These are phyloP conservation scores for Eledona agricola DNA, from an alignment of 2,888 invertebrate genomes.

Conservation along the genomic window DNA sequence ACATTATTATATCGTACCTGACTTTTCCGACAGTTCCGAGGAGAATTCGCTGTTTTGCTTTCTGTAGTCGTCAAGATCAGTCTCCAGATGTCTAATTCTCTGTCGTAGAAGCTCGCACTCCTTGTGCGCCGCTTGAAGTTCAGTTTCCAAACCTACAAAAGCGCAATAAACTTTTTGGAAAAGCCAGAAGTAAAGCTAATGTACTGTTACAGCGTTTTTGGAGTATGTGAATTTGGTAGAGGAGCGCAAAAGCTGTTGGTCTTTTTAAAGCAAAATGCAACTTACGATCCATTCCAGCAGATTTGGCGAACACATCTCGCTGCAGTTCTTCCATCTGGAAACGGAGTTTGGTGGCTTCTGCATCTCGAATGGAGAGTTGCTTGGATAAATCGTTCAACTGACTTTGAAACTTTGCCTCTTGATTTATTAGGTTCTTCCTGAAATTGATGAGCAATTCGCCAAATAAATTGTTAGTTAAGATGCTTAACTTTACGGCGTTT, in stretches of 20 bases:
- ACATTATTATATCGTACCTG: conserved; percentile 62
- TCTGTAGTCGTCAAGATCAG: conserved; percentile 68
- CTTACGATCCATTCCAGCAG: conserved; percentile 72
- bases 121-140: conserved; percentile 72
- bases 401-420: conserved; percentile 69
- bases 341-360: conserved; percentile 67
- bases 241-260: conserved; percentile 9
- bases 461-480: conserved; percentile 8
- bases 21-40: conserved; percentile 67
- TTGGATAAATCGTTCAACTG: conserved; percentile 69
- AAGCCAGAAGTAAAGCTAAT: conserved; percentile 1
- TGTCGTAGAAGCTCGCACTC: conserved; percentile 71
- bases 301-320: conserved; percentile 69
- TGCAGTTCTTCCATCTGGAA: conserved; percentile 68
- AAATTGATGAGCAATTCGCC: conserved; percentile 43
- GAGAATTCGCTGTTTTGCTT: conserved; percentile 68
- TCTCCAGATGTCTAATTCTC: conserved; percentile 69
- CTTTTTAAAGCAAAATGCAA: conserved; percentile 42
- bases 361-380: conserved; percentile 66
- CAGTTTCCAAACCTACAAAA: conserved; percentile 74
- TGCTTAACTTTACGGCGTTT: conserved; percentile 8
- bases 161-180: too few species aligned
- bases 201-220: conserved; percentile 15
- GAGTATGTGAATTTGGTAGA: conserved; percentile 6
- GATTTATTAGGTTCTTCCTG: conserved; percentile 71